Conservation (phyloP, 2,113 vertebrate genomes). For the Triplophysa rosa region DNA sequence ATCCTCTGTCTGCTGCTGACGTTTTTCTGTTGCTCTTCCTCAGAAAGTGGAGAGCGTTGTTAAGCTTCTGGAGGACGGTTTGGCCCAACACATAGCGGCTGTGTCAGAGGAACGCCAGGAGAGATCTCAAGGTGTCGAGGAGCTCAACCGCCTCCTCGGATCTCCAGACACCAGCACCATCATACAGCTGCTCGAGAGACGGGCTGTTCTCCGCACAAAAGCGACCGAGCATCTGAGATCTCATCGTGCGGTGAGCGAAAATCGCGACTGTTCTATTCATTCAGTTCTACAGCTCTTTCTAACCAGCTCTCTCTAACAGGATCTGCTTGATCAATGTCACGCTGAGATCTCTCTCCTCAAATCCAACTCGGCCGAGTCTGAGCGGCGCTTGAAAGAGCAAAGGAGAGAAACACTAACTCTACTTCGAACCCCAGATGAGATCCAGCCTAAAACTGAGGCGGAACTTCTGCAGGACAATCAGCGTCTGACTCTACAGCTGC, state of each 20-base stretch:
- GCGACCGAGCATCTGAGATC: background rate
- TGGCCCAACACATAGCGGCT: constrained; percentile 1
- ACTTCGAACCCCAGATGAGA: constrained; percentile 53
- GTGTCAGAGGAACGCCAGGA: constrained; percentile 46
- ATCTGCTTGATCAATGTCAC: constrained; percentile 39
- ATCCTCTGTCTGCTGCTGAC: no score
- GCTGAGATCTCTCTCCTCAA: constrained; percentile 8
- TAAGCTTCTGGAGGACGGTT: constrained; percentile 48
- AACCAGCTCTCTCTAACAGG: background rate
- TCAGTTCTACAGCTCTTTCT: background rate
- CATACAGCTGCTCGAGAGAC: constrained; percentile 48
- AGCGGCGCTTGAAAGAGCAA: constrained; percentile 55
- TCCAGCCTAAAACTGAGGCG: constrained; percentile 44
- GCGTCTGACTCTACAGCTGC: constrained; percentile 54
- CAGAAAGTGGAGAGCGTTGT: constrained; percentile 64
- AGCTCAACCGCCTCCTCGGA: constrained; percentile 26
- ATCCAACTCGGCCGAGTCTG: background rate
- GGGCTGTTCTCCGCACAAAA: constrained; percentile 33
- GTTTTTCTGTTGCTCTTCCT: background rate
- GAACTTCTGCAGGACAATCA: constrained; percentile 59
- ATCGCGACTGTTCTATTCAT: background rate
- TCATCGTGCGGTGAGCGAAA: constrained; percentile 55
- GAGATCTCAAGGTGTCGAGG: constrained; percentile 26
- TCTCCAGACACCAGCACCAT: background rate
- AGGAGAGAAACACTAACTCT: constrained; percentile 57